Percentiles rank a stretch among this genome's conserved stretches.
Conservation (phyloP, 2,888 invertebrate species). For the Linnaemya vulpina region DNA sequence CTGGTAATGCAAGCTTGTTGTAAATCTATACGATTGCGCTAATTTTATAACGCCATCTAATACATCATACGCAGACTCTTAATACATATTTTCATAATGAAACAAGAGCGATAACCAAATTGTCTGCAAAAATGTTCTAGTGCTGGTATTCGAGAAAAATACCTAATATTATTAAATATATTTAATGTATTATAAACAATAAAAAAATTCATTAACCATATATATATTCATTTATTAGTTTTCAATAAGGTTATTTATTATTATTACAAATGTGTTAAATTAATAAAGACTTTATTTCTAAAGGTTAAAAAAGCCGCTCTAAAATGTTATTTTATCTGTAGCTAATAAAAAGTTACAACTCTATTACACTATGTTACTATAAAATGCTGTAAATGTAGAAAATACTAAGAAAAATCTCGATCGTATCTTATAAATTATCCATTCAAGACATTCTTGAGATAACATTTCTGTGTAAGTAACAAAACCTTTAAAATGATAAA, state of each 20-base stretch:
- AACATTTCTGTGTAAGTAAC: slow-evolving; percentile 5
- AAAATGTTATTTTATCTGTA: slow-evolving; percentile 13
- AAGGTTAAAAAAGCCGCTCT: slow-evolving; percentile 28
- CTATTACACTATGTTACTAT: slow-evolving; percentile 37
- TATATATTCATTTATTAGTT: too few relatives aligned
- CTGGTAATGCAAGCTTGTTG: too few relatives aligned
- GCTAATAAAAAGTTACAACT: slow-evolving; percentile 56
- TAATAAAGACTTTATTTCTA: not conserved
- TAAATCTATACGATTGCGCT: too few relatives aligned
- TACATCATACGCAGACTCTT: too few relatives aligned
- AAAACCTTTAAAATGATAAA: slow-evolving; percentile 18
- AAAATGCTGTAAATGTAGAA: slow-evolving; percentile 35
- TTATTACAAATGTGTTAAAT: not conserved
- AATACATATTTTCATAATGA: too few relatives aligned
- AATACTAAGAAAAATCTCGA: slow-evolving; percentile 22
- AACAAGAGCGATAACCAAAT: too few relatives aligned
- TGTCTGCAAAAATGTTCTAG: too few relatives aligned
- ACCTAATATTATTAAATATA: too few relatives aligned
- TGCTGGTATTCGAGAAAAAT: too few relatives aligned
- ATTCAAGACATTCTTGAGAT: slow-evolving; percentile 12
- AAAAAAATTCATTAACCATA: too few relatives aligned
- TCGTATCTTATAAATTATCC: slow-evolving; percentile 26
- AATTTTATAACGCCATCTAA: too few relatives aligned
- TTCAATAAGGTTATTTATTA: not conserved
- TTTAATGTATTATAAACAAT: too few relatives aligned